These are phyloP conservation scores for Andrena camellia DNA, from an alignment of 2,888 invertebrate genomes.

Conservation along the genomic window DNA sequence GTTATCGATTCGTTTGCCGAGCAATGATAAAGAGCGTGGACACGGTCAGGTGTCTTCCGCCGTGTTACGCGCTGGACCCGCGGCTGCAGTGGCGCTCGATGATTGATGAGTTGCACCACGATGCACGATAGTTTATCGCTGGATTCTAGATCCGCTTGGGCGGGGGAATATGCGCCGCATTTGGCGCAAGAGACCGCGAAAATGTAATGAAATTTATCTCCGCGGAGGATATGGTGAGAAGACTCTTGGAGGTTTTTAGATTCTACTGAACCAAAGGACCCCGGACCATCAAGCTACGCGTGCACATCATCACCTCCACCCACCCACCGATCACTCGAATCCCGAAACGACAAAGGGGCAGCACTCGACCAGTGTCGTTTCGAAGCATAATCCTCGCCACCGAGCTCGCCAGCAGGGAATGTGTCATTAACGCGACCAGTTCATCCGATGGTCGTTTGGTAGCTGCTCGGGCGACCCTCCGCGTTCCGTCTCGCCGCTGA, in stretches of 20 bases:
- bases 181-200: no score
- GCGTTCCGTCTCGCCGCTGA: conserved; percentile 16
- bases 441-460: conserved; percentile 32
- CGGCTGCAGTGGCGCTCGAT: conserved; percentile 6
- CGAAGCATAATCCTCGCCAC: neutral
- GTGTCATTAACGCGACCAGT: conserved; percentile 19
- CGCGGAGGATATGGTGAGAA: no score
- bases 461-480: conserved; percentile 16
- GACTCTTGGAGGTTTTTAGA: no score
- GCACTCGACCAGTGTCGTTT: neutral
- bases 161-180: neutral
- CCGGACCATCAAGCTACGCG: no score
- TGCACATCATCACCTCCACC: no score
- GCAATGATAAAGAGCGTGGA: conserved; percentile 49
- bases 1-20: conserved; percentile 46
- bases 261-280: no score
- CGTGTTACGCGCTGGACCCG: conserved; percentile 15
- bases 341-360: neutral
- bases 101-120: conserved; percentile 41
- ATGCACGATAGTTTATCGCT: conserved; percentile 46
- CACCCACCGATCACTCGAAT: neutral
- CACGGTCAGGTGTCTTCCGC: conserved; percentile 40
- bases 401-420: neutral
- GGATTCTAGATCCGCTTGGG: neutral
- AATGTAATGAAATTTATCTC: neutral